Conservation (phyloP, 2,113 vertebrate species). For the Eleginops maclovinus region DNA sequence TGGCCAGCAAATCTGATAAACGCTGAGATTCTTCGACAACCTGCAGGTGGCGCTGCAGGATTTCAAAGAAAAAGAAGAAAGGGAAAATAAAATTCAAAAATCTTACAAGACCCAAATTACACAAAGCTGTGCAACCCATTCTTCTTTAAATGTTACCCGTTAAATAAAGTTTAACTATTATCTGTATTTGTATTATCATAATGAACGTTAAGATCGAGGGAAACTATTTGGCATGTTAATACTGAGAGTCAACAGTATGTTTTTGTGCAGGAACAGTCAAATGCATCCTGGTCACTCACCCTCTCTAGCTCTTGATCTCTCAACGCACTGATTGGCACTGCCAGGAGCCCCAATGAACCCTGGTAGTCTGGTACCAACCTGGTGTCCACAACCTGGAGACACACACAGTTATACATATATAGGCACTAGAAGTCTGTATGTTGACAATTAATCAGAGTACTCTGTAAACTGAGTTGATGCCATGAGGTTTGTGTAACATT, state of each 20-base stretch:
- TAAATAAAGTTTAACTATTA: too few relatives aligned
- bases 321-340: constrained; percentile 88
- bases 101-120: not conserved
- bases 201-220: not conserved
- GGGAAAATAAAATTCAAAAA: too few relatives aligned
- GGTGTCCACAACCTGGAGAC: constrained; percentile 70
- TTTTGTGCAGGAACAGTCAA: not conserved
- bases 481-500: not conserved
- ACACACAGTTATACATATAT: not conserved
- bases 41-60: constrained; percentile 82
- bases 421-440: not conserved
- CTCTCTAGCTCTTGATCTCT: constrained; percentile 88
- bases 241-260: not conserved
- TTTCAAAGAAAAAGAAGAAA: constrained; percentile 34
- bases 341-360: constrained; percentile 87
- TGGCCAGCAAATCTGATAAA: constrained; percentile 84
- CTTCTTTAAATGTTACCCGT: too few relatives aligned
- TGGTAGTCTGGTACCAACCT: constrained; percentile 75
- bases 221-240: not conserved
- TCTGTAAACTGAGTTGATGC: not conserved
- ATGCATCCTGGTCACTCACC: constrained; percentile 73
- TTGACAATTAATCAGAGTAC: not conserved
- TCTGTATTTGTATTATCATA: not conserved
- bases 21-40: constrained; percentile 87
- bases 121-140: too few relatives aligned